Percentiles rank a stretch among this genome's conserved stretches.
phyloP scores from a whole-genome alignment of 2,888 invertebrate genomes.

The Lochmaea crataegi region DNA sequence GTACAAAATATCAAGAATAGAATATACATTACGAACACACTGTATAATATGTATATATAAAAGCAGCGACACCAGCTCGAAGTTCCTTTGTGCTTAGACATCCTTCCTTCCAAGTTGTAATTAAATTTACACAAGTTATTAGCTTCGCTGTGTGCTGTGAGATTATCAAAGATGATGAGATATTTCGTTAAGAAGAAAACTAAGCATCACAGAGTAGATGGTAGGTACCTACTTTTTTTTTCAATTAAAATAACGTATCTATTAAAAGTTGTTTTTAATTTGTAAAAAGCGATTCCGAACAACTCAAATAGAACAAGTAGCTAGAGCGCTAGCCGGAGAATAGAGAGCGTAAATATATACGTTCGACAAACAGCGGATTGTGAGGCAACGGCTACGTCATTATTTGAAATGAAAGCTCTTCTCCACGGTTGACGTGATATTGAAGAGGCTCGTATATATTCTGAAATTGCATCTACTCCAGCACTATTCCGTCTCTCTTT shows the following conservation, averaged over 20 bases:
- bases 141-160: slow-evolving; percentile 43
- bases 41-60: too few species aligned
- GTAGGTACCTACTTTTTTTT: too few species aligned
- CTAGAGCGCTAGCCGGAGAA: not conserved
- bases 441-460: slow-evolving; percentile 44
- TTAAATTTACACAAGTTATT: slow-evolving; percentile 50
- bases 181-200: slow-evolving; percentile 17
- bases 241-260: too few species aligned
- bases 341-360: slow-evolving; percentile 2
- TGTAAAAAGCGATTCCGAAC: not conserved
- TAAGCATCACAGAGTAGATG: too few species aligned
- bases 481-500: too few species aligned
- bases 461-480: slow-evolving; percentile 33
- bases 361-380: not conserved
- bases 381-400: slow-evolving; percentile 35
- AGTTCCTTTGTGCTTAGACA: not conserved
- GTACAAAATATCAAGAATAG: too few species aligned
- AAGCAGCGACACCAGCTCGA: too few species aligned
- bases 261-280: not conserved
- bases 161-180: slow-evolving; percentile 41
- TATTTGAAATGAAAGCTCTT: slow-evolving; percentile 56
- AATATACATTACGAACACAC: too few species aligned
- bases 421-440: slow-evolving; percentile 53
- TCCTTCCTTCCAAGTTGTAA: slow-evolving; percentile 43
- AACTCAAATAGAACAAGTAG: not conserved